Evolutionary conservation across 92 coral and sea anemone genomes (phyloP).

Genomic region (Porites rus): DNA sequence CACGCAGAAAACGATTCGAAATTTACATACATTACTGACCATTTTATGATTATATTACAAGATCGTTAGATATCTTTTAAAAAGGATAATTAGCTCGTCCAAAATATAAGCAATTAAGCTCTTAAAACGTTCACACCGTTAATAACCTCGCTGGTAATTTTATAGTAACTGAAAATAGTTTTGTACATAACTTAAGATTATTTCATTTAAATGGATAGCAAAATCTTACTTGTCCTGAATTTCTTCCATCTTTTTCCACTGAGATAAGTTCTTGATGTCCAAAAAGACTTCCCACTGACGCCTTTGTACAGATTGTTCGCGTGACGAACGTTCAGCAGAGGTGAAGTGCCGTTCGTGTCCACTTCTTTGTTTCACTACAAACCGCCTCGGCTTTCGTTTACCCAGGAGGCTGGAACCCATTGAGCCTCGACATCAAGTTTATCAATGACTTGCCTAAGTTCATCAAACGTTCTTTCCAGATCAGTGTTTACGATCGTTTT

Average conservation of each 20-base stretch:
- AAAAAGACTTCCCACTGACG: slow-evolving; percentile 17
- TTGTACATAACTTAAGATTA: slow-evolving; percentile 2
- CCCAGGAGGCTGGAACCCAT: slow-evolving; percentile 98
- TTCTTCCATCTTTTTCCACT: slow-evolving; percentile 3
- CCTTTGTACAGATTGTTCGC: not conserved
- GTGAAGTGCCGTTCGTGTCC: not conserved
- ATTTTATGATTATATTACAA: not conserved
- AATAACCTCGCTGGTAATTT: not conserved
- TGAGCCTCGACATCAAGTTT: slow-evolving; percentile 85
- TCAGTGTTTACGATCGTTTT: slow-evolving; percentile 93
- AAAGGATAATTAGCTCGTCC: not conserved
- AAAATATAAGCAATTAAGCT: slow-evolving; percentile 14
- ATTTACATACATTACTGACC: not conserved
- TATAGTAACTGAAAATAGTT: slow-evolving; percentile 12
- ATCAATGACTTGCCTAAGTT: slow-evolving; percentile 80
- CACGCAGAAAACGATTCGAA: not conserved
- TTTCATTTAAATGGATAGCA: not conserved
- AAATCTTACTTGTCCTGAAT: too few species aligned
- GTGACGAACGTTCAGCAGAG: too few species aligned
- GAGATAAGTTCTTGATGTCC: not conserved
- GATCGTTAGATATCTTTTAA: not conserved
- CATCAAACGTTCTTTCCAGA: slow-evolving; percentile 95
- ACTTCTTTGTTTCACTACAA: slow-evolving; percentile 10
- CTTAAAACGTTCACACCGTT: not conserved
- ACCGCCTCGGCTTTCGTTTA: slow-evolving; percentile 41